Evolutionary conservation across 2,888 invertebrate species (phyloP).

Genomic region (Hanleya hanleyi): DNA sequence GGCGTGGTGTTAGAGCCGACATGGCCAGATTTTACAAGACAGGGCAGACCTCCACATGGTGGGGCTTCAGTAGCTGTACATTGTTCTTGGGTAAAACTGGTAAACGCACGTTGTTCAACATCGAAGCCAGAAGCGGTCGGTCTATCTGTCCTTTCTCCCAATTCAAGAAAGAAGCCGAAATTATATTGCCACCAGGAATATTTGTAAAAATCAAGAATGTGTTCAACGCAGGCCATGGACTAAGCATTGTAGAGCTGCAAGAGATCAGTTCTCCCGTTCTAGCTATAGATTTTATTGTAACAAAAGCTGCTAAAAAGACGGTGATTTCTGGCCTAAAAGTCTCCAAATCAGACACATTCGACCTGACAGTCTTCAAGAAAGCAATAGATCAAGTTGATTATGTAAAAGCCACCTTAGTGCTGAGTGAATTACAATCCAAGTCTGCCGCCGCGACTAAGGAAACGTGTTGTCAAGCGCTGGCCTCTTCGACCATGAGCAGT

Average conservation of each 20-base stretch:
- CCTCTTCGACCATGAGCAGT: no score
- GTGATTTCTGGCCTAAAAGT: no score
- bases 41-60: not conserved
- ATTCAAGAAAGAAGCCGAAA: not conserved
- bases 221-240: not conserved
- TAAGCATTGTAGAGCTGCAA: not conserved
- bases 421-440: no score
- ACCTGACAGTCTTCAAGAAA: no score
- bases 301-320: no score
- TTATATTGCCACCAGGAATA: not conserved
- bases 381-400: no score
- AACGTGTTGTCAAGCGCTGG: no score
- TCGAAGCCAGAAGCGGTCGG: not conserved
- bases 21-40: not conserved
- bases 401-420: no score
- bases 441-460: no score
- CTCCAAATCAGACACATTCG: no score
- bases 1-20: constrained; percentile 2
- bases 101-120: not conserved
- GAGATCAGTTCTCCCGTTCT: not conserved
- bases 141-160: not conserved
- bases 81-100: not conserved
- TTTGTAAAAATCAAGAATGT: not conserved
- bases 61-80: not conserved
- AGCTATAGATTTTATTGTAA: no score